Evolutionary conservation across 2,113 vertebrate genomes (phyloP).

Genomic region (Tyto alba): DNA sequence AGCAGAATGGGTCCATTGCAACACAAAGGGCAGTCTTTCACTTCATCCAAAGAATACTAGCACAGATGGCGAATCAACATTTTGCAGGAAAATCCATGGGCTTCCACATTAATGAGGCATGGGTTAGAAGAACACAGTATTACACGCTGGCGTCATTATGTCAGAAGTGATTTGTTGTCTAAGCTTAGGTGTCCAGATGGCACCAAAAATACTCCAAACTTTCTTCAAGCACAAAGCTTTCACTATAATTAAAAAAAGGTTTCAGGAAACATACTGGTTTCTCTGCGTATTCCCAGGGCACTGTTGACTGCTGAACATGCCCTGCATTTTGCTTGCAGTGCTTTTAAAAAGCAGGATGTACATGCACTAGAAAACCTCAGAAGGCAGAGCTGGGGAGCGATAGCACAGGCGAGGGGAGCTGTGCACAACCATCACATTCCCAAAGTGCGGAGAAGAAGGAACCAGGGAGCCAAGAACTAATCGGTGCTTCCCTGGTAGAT

Average conservation of each 20-base stretch:
- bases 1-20: not conserved
- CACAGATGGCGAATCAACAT: slow-evolving; percentile 59
- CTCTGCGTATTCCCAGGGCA: not conserved
- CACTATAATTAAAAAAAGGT: slow-evolving; percentile 27
- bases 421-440: not conserved
- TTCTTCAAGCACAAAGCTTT: slow-evolving; percentile 20
- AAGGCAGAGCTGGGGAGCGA: not conserved
- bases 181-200: slow-evolving; percentile 54
- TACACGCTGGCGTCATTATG: slow-evolving; percentile 17
- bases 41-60: slow-evolving; percentile 5
- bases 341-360: not conserved
- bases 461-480: not conserved
- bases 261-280: not conserved
- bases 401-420: not conserved
- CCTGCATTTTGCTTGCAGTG: not conserved
- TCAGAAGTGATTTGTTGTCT: slow-evolving; percentile 38
- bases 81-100: slow-evolving; percentile 52
- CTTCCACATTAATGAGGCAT: slow-evolving; percentile 38
- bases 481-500: not conserved
- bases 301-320: not conserved
- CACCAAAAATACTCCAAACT: slow-evolving; percentile 29
- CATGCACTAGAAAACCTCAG: not conserved
- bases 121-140: slow-evolving; percentile 25
- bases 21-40: slow-evolving; percentile 19
- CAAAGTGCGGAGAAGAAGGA: not conserved